Evolutionary conservation across 2,888 invertebrate genomes (phyloP).

Genomic region (Heliconius ismenius): DNA sequence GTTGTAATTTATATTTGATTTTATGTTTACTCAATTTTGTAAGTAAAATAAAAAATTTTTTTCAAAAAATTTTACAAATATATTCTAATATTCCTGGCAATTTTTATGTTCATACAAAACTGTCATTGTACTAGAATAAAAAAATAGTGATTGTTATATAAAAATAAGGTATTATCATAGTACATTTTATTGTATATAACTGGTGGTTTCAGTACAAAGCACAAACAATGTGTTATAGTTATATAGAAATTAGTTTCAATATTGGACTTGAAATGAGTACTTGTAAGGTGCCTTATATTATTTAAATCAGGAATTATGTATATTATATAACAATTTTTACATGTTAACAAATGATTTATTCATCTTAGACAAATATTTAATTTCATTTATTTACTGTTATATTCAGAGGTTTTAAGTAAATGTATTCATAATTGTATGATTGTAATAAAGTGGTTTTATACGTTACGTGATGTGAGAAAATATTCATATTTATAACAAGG

Average conservation of each 20-base stretch:
- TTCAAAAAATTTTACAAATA: too few species aligned
- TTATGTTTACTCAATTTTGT: slow-evolving; percentile 1
- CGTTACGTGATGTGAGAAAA: slow-evolving; percentile 35
- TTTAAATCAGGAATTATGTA: slow-evolving; percentile 42
- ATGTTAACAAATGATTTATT: slow-evolving; percentile 40
- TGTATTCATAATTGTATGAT: slow-evolving; percentile 37
- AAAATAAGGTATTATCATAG: slow-evolving; percentile 24
- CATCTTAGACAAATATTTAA: slow-evolving; percentile 40
- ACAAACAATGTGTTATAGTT: slow-evolving; percentile 50
- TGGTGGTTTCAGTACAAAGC: slow-evolving; percentile 63
- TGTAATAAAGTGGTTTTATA: slow-evolving; percentile 37
- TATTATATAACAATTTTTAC: slow-evolving; percentile 34
- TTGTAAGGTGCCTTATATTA: slow-evolving; percentile 67
- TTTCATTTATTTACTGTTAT: slow-evolving; percentile 33
- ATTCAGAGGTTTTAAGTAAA: slow-evolving; percentile 38
- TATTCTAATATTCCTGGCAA: slow-evolving; percentile 10
- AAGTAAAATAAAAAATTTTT: too few species aligned
- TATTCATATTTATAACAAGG: slow-evolving; percentile 61
- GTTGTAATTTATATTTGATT: not conserved
- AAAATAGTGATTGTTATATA: slow-evolving; percentile 20
- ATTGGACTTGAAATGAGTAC: slow-evolving; percentile 52
- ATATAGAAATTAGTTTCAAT: slow-evolving; percentile 32
- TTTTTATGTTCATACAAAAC: slow-evolving; percentile 1
- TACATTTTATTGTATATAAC: slow-evolving; percentile 53
- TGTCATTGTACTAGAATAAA: slow-evolving; percentile 6